Conservation (phyloP, 2,888 invertebrate species). For the Macroteleia sp. region DNA sequence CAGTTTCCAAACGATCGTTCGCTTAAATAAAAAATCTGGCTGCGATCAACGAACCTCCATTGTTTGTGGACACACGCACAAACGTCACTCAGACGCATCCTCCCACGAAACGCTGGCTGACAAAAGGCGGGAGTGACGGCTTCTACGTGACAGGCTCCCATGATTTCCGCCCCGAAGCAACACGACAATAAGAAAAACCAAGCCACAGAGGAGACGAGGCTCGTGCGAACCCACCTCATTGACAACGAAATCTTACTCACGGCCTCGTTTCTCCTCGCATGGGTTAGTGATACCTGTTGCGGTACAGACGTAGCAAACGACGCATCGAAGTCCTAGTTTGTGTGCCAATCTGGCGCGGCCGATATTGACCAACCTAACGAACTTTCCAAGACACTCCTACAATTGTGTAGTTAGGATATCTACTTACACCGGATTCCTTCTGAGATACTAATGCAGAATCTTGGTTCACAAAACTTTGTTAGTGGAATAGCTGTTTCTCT, state of each 20-base stretch:
- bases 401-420: conserved; percentile 33
- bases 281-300: conserved; percentile 46
- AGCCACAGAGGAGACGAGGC: conserved; percentile 12
- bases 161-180: conserved; percentile 52
- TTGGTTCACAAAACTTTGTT: background rate
- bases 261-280: conserved; percentile 54
- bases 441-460: conserved; percentile 1
- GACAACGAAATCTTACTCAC: conserved; percentile 55
- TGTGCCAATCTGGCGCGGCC: conserved; percentile 33
- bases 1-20: background rate
- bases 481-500: no score
- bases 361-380: conserved; percentile 49
- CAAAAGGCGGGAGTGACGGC: conserved; percentile 36
- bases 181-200: conserved; percentile 42
- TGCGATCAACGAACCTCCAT: conserved; percentile 28
- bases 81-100: conserved; percentile 23
- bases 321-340: conserved; percentile 51
- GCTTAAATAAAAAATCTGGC: conserved; percentile 9
- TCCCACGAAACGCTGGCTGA: conserved; percentile 43
- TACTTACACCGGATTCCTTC: conserved; percentile 1
- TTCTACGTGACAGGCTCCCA: conserved; percentile 49
- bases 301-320: conserved; percentile 30
- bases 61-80: conserved; percentile 14
- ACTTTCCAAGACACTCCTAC: conserved; percentile 56
- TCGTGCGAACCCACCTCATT: conserved; percentile 49